These are phyloP conservation scores for Morpho helenor DNA, from an alignment of 2,888 invertebrate species.

Conservation along the genomic window DNA sequence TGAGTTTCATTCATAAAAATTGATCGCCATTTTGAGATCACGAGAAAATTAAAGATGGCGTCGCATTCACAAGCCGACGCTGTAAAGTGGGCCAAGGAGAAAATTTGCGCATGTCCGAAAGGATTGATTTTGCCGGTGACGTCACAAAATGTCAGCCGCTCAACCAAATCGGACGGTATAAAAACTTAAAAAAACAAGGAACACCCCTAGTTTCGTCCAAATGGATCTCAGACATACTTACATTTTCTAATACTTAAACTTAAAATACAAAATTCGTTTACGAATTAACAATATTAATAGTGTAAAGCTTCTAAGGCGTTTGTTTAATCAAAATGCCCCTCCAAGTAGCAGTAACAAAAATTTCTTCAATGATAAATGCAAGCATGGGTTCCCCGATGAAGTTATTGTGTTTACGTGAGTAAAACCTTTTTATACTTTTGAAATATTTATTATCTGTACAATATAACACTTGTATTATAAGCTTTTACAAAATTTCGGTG, in stretches of 20 bases:
- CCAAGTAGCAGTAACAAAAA: constrained; percentile 34
- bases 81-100: constrained; percentile 64
- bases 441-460: constrained; percentile 5
- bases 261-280: constrained; percentile 9
- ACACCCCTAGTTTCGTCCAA: constrained; percentile 40
- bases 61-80: constrained; percentile 48
- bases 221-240: constrained; percentile 44
- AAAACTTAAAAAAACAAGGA: constrained; percentile 56
- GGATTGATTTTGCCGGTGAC: constrained; percentile 68
- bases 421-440: constrained; percentile 21
- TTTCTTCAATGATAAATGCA: constrained; percentile 28
- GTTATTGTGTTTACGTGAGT: constrained; percentile 67
- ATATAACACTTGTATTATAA: constrained; percentile 6
- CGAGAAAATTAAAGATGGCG: constrained; percentile 45
- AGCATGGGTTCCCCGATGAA: constrained; percentile 40
- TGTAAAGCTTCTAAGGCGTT: constrained; percentile 3
- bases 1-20: constrained; percentile 66
- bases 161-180: constrained; percentile 53
- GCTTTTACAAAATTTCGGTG: not conserved
- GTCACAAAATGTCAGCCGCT: constrained; percentile 70
- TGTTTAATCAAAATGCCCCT: constrained; percentile 15
- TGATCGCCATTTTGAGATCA: constrained; percentile 51
- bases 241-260: constrained; percentile 15
- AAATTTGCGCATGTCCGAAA: constrained; percentile 59
- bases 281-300: constrained; percentile 8